phyloP scores from a whole-genome alignment of 1,140 invertebrate species.

The Aphis craccivora region DNA sequence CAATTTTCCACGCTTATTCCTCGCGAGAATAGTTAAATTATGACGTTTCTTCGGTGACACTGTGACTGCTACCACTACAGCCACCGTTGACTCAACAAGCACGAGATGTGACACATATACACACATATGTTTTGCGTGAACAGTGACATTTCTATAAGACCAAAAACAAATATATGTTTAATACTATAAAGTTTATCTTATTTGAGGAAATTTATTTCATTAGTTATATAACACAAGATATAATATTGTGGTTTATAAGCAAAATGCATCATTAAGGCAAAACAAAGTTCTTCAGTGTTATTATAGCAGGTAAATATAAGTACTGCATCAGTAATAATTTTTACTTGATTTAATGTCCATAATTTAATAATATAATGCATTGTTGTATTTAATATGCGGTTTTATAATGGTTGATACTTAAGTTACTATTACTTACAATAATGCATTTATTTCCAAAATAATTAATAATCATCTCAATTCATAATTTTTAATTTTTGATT shows the following conservation, averaged over 20 bases:
- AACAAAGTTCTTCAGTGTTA: too few relatives aligned
- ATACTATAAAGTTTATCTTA: not conserved
- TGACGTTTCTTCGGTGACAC: not conserved
- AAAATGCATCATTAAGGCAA: not conserved
- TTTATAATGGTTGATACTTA: not conserved
- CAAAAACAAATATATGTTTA: not conserved
- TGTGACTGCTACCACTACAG: not conserved
- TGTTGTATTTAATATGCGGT: not conserved
- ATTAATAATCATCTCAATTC: not conserved
- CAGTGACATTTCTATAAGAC: conserved; percentile 1
- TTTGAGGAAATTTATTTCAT: not conserved
- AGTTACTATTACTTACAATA: not conserved
- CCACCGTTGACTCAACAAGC: not conserved
- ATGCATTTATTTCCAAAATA: not conserved
- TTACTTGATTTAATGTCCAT: not conserved
- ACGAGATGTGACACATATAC: too few relatives aligned
- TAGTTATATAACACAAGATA: not conserved
- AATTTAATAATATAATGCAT: not conserved
- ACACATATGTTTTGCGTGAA: not conserved
- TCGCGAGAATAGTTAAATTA: not conserved
- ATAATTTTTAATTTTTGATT: not conserved
- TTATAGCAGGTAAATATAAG: not conserved
- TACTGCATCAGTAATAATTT: not conserved
- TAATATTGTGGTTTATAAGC: not conserved
- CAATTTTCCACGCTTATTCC: not conserved